Percentiles rank a stretch among this genome's conserved stretches.
Conservation (phyloP, 1,140 invertebrate genomes). For the Anastrepha ludens region DNA sequence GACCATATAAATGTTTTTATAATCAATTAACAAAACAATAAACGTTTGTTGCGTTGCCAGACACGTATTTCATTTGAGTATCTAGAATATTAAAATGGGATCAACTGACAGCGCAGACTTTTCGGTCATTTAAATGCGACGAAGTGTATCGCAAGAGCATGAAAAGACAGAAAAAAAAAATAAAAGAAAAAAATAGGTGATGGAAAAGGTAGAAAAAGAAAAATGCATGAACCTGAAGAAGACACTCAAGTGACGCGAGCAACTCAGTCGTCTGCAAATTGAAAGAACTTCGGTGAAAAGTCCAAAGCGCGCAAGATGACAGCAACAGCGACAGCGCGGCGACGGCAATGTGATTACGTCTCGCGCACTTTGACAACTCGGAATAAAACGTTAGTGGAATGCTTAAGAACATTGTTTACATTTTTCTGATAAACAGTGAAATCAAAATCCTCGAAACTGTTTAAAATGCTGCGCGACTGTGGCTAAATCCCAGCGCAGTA, state of each 20-base stretch:
- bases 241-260: background rate
- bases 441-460: conserved; percentile 37
- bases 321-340: background rate
- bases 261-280: background rate
- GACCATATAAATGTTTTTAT: conserved; percentile 52
- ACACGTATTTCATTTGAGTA: conserved; percentile 56
- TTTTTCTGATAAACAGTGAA: conserved; percentile 30
- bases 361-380: background rate
- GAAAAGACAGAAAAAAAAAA: background rate
- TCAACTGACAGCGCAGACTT: conserved; percentile 41
- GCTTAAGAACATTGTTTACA: conserved; percentile 53
- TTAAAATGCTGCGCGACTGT: conserved; percentile 41
- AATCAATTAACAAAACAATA: conserved; percentile 57
- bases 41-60: conserved; percentile 52
- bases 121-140: conserved; percentile 47
- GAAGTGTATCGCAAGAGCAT: conserved; percentile 4
- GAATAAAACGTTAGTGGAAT: conserved; percentile 43
- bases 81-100: conserved; percentile 57
- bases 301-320: conserved; percentile 21
- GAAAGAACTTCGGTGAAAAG: conserved; percentile 1
- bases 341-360: background rate
- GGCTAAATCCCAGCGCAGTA: background rate
- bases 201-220: background rate
- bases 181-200: background rate
- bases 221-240: background rate